These are phyloP conservation scores for Rhea pennata DNA, from an alignment of 2,113 vertebrate genomes.

Conservation along the genomic window DNA sequence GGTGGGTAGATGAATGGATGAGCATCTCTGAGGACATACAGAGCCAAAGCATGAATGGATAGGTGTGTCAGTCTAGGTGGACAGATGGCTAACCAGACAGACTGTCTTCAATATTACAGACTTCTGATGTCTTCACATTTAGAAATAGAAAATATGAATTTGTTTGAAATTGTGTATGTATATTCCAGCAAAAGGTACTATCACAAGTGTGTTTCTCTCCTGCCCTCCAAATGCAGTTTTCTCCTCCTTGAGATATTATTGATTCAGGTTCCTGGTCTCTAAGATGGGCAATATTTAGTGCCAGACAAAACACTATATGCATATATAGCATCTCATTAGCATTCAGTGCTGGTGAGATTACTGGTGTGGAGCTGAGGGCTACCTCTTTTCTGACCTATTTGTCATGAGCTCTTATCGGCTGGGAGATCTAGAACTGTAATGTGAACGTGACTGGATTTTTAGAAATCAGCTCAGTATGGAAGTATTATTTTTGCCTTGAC, in stretches of 20 bases:
- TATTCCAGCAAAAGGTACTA: neutral
- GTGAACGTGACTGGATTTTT: neutral
- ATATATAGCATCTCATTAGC: conserved; percentile 26
- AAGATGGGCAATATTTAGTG: neutral
- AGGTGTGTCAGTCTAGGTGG: neutral
- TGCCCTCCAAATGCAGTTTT: neutral
- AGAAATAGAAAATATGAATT: neutral
- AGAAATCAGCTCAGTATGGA: neutral
- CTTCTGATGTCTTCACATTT: neutral
- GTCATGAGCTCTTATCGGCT: conserved; percentile 1
- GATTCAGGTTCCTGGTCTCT: neutral
- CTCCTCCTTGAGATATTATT: conserved; percentile 9
- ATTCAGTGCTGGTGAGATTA: neutral
- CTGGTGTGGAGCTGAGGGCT: neutral
- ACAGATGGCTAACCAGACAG: neutral
- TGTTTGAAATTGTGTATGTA: neutral
- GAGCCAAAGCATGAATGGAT: neutral
- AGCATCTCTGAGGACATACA: neutral
- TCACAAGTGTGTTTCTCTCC: neutral
- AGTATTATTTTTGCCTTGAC: neutral
- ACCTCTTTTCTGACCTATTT: conserved; percentile 34
- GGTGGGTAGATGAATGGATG: neutral
- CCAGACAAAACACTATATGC: conserved; percentile 1
- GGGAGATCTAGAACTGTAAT: neutral
- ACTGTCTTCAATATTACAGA: neutral